Base-by-base conservation (phyloP, 64 coral and sea anemone genomes). In the Stichodactyla mertensii region DNA sequence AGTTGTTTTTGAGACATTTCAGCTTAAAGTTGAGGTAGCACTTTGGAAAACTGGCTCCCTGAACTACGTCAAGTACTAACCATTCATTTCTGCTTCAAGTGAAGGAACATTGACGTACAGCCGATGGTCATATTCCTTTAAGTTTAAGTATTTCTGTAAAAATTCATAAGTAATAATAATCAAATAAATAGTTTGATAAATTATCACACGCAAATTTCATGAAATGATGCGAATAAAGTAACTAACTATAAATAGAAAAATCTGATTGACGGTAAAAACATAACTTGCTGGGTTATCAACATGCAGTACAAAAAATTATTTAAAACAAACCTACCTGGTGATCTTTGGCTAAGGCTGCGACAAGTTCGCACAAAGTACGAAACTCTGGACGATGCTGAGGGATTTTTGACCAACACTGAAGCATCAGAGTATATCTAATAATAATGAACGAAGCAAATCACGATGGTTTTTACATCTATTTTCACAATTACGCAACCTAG, bases 81-180 rank as follows among this genome's bases (percentile, higher is more conserved):
- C 22, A 74, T 31, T 74, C 69, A 74, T 74, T 74, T 26, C 22
- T 74, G 24, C 24, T 53, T 81, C 12, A 0, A 81, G 14, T 12
- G 78, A 8, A 13, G 51, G 36, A 53, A 81, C 26, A 20, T 81
- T 81, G 78, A 55, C 78, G 19, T 81, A 81, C 52, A 81, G 26
- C 15, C 12, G 78, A 19, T 81, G 78, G 26, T 81, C 53, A 16
- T 53, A 81, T 15, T 81, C 78, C 52, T 81, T 53, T 81, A 81
- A 51, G 10, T 81, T 81, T 19, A 81, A 0, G 78, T 53, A 12
- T 81, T 81, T 81, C 78, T 81, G 78, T 81, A 19, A 81, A 81
- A 81, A 18, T 20, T 54, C 1, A 52, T 52, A 81, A 81, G n/a
- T 22, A 79, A 79, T 4, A 51, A 3, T 14, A 51, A 5, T 6